phyloP scores from a whole-genome alignment of 2,113 vertebrate species.

The Heterochromis multidens region DNA sequence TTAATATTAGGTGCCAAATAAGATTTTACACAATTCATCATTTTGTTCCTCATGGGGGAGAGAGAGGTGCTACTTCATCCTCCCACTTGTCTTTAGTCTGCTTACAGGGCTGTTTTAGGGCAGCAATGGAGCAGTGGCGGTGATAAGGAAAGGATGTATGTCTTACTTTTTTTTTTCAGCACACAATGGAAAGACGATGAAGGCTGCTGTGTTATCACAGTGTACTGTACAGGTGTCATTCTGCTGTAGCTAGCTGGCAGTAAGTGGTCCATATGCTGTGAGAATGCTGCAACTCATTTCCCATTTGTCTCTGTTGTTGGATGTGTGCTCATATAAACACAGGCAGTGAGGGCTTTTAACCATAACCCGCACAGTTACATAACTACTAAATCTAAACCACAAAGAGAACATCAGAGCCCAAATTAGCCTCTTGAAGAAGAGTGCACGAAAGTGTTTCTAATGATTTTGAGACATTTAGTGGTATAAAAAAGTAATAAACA shows the following conservation, averaged over 20 bases:
- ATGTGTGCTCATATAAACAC: background rate
- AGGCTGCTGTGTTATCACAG: background rate
- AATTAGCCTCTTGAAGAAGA: background rate
- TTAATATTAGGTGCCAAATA: constrained; percentile 63
- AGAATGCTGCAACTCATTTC: background rate
- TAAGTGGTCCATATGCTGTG: background rate
- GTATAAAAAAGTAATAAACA: background rate
- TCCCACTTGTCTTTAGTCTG: constrained; percentile 61
- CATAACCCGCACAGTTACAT: background rate
- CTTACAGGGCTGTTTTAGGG: constrained; percentile 62
- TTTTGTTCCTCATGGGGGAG: constrained; percentile 42
- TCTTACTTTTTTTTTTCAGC: background rate
- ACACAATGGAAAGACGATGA: background rate
- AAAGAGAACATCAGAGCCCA: background rate
- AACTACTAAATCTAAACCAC: background rate
- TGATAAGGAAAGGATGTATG: constrained; percentile 5
- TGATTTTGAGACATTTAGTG: background rate
- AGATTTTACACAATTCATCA: constrained; percentile 72
- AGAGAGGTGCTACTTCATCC: constrained; percentile 51
- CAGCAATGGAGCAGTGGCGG: constrained; percentile 7
- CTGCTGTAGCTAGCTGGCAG: constrained; percentile 1
- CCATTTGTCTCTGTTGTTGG: background rate
- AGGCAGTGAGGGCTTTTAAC: background rate
- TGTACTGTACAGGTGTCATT: constrained; percentile 22
- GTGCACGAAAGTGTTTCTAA: background rate